Base-by-base conservation (phyloP, 2,888 invertebrate species). In the Apotomis capreana region DNA sequence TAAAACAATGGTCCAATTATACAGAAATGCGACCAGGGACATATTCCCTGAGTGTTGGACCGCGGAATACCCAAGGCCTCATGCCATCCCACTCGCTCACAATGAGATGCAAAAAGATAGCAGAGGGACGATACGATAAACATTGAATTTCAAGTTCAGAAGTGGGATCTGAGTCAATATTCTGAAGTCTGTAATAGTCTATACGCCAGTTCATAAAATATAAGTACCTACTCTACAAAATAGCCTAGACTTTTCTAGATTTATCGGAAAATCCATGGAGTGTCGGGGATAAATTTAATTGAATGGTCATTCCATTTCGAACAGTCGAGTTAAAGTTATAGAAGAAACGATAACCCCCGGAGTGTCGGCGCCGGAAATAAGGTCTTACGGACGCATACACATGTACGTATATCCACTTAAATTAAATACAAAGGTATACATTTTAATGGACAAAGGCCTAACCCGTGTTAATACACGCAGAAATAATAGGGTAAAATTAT, bases 1-100 rank as follows among this genome's bases (percentile, higher is more conserved):
- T 46, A 60, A 60, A 60, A 46, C 15, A 15, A 60, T 44, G 15
- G 60, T 44, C 44, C 15, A 60, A 60, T 60, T 15, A 46, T 5
- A 46, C 46, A 10, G 46, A 46, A 46, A 15, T 13, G 12, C 12
- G 46, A 12, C 5, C 12, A 10, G 12, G 12, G n/a, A 9, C 36
- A 37, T 37, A 58, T 37, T 10, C 10, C 36, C 6, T 15, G 1
- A 15, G 15, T 15, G 15, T 15, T 15, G 15, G 15, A 15, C 15
- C 0, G 15, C 15, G 15, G 15, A 15, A 15, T 15, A 15, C 36
- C 40, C 40, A 40, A 40, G 40, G 40, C 40, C 40, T 6, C 40
- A 26, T 26, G 26, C 26, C 26, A 2, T 26, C 26, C 26, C 2
- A 2, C 26, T 26, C 26, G 26, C 26, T 26, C 1, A 26, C 26